These are phyloP conservation scores for Clamator glandarius DNA, from an alignment of 2,797 vertebrate species.

Conservation along the genomic window DNA sequence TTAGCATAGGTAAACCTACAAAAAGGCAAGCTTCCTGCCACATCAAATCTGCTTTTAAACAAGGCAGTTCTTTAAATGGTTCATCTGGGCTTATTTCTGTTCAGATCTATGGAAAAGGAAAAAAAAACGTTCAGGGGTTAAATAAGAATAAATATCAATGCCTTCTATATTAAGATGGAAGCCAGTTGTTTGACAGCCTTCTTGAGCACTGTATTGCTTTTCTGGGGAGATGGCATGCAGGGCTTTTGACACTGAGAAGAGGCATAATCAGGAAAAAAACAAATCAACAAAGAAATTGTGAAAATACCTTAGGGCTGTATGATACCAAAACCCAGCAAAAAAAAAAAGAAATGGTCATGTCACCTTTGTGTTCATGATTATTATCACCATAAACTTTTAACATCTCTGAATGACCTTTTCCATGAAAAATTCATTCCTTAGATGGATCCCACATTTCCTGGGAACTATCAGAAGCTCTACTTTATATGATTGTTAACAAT, in stretches of 20 bases:
- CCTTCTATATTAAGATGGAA: neutral
- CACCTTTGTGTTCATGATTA: neutral
- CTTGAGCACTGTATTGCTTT: neutral
- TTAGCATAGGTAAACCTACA: neutral
- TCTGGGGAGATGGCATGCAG: fast-evolving
- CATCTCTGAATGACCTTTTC: neutral
- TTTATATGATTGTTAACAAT: neutral
- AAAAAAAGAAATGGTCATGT: neutral
- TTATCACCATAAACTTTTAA: neutral
- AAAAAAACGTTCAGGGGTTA: neutral
- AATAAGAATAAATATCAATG: neutral
- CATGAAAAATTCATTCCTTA: neutral
- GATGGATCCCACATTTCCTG: neutral
- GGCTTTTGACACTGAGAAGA: neutral
- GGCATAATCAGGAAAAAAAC: neutral
- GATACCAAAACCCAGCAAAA: neutral
- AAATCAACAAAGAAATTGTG: neutral
- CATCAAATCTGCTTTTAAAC: neutral
- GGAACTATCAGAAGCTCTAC: neutral
- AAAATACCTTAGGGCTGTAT: neutral
- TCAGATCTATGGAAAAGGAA: neutral
- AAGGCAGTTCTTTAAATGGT: neutral
- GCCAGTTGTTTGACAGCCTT: neutral
- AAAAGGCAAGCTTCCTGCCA: neutral
- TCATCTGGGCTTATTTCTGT: neutral